Percentiles rank a stretch among this genome's conserved stretches.
Evolutionary conservation across 64 coral and sea anemone genomes (phyloP).

Genomic region (Stylophora pistillata): DNA sequence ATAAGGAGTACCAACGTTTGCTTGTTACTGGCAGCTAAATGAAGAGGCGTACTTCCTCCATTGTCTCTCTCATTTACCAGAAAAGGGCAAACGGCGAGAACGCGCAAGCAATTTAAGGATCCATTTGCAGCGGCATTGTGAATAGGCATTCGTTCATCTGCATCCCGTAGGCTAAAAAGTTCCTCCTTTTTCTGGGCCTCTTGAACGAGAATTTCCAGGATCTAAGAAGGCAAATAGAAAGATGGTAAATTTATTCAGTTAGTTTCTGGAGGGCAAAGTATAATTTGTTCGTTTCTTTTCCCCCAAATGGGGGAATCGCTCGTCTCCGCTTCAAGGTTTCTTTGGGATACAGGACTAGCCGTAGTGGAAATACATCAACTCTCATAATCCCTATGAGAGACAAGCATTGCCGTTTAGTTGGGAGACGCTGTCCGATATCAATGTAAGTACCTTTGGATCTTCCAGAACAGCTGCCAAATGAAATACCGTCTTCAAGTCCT

Average conservation of each 20-base stretch:
- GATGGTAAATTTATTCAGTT: background rate
- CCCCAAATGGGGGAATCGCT: too few relatives aligned
- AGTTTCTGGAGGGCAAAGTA: too few relatives aligned
- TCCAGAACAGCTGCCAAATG: constrained; percentile 12
- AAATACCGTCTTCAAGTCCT: background rate
- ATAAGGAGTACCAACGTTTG: constrained; percentile 1
- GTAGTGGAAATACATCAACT: background rate
- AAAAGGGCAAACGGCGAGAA: background rate
- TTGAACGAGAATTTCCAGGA: background rate
- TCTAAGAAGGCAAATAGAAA: constrained; percentile 1
- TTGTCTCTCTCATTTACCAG: constrained; percentile 18
- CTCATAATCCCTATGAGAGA: background rate
- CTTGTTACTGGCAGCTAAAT: constrained; percentile 31
- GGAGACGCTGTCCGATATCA: background rate
- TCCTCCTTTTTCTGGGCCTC: background rate
- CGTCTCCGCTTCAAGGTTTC: too few relatives aligned
- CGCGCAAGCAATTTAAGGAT: background rate
- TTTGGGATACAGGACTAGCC: too few relatives aligned
- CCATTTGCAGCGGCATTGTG: constrained; percentile 46
- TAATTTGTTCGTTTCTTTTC: too few relatives aligned
- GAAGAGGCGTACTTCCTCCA: constrained; percentile 28
- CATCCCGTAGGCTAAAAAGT: background rate
- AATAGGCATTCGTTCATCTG: constrained; percentile 18
- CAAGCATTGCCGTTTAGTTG: background rate
- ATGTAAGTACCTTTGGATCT: constrained; percentile 3